Base-by-base conservation (phyloP, 2,113 vertebrate species). In the Mus spicilegus region DNA sequence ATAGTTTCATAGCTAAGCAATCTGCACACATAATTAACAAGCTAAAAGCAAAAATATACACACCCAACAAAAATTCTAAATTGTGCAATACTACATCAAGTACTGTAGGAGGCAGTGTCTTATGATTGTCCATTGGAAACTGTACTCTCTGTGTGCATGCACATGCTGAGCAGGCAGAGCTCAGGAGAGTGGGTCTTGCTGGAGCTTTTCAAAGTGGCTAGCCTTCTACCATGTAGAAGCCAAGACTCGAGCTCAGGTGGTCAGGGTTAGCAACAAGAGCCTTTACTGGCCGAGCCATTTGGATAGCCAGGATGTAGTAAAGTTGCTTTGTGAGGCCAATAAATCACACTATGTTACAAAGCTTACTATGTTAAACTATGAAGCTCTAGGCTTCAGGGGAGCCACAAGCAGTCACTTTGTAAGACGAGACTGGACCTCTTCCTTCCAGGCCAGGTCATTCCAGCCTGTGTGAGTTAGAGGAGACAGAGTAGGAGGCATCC, bases 1-100 rank as follows among this genome's bases (percentile, higher is more conserved):
- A 76, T 24, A 65, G 51, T 82, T 91, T 87, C 14, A 72, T 49
- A 77, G 33, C 78, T 93, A 94, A 87, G 22, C 69, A 94, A 73
- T 93, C 17, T 93, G 54, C 10, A 3, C 20, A 77, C 90, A 51
- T 65, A 28, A 87, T 95, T 61, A 77, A 63, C 73, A 63, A 91
- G 61, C 26, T 5, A 75, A 91, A 69, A 90, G 42, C 17, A 91
- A 87, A 78, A 46, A n/a, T 69, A 69, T 30, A 67, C 30, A 75
- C 8, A 69, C 90, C 46, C 94, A 92, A 54, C 49, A 87, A 58
- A 33, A 61, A 58, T 70, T 89, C n/a, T 85, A 76, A 86, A 82
- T 67, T 58, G 16, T 72, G 0, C 11, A 90, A 58, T 3, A 84
- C 22, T 87, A 89, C 2, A 42, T 13, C 39, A 69, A 51, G 58